These are phyloP conservation scores for Achatina immaculata DNA, from an alignment of 1,140 invertebrate species.

Conservation along the genomic window DNA sequence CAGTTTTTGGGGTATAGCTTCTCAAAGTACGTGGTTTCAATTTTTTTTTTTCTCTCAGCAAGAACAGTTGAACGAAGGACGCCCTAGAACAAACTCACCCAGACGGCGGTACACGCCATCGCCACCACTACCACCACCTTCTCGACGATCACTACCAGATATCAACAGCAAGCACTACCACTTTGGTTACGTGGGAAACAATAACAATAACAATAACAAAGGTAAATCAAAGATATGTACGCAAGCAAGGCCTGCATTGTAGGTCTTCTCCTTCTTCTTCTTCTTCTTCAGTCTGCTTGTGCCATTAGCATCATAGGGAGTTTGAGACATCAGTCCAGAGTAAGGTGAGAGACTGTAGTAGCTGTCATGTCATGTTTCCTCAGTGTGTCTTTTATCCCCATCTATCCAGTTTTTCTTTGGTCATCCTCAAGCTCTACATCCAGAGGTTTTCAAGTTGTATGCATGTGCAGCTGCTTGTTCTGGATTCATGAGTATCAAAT, in stretches of 20 bases:
- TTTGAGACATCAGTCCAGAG: too few relatives aligned
- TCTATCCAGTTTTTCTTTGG: too few relatives aligned
- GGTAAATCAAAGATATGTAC: not conserved
- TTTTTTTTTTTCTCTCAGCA: constrained; percentile 50
- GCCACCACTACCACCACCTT: constrained; percentile 52
- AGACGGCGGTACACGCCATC: constrained; percentile 58
- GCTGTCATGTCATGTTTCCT: too few relatives aligned
- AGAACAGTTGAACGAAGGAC: constrained; percentile 56
- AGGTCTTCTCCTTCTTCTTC: not conserved
- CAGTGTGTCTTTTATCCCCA: too few relatives aligned
- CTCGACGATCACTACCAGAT: constrained; percentile 58
- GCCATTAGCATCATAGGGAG: too few relatives aligned
- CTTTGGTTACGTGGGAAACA: constrained; percentile 40
- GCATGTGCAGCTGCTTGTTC: too few relatives aligned
- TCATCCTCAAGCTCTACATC: too few relatives aligned
- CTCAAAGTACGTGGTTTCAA: not conserved
- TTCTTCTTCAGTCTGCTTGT: too few relatives aligned
- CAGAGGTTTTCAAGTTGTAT: too few relatives aligned
- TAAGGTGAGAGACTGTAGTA: not conserved
- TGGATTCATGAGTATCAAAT: too few relatives aligned
- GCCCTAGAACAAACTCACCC: constrained; percentile 56
- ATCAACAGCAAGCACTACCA: constrained; percentile 50
- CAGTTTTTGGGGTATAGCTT: not conserved
- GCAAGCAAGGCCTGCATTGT: too few relatives aligned
- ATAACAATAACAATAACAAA: constrained; percentile 8